These are phyloP conservation scores for Drosophila nigromelanica DNA, from an alignment of 1,140 invertebrate genomes.

Conservation along the genomic window DNA sequence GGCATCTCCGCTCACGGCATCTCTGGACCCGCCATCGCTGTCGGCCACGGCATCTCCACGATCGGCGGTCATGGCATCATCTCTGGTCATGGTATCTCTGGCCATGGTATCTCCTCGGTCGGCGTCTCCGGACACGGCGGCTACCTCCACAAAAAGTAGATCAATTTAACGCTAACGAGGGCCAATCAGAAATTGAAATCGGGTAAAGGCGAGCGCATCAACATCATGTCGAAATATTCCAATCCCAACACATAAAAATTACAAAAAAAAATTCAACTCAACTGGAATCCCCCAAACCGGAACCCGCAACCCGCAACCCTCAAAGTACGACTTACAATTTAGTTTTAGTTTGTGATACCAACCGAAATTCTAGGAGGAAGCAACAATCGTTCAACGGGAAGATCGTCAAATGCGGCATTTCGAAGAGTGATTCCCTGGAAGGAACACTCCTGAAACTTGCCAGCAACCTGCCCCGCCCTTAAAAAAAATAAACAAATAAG, in stretches of 20 bases:
- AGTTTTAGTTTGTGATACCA: constrained; percentile 83
- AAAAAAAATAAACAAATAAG: background rate
- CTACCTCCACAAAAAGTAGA: constrained; percentile 83
- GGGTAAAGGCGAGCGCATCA: constrained; percentile 66
- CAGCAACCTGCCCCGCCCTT: constrained; percentile 25
- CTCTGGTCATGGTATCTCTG: constrained; percentile 47
- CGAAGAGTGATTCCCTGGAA: constrained; percentile 4
- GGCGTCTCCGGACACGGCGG: constrained; percentile 71
- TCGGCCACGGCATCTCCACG: constrained; percentile 32
- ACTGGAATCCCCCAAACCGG: constrained; percentile 9
- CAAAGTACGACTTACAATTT: constrained; percentile 79
- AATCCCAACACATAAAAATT: constrained; percentile 14
- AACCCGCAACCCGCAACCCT: constrained; percentile 42
- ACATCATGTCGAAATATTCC: constrained; percentile 58
- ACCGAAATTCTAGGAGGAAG: constrained; percentile 69
- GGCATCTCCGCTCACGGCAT: constrained; percentile 46
- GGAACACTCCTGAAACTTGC: constrained; percentile 55
- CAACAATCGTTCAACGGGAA: constrained; percentile 32
- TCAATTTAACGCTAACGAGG: constrained; percentile 64
- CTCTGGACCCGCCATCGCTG: constrained; percentile 42
- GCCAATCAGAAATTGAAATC: constrained; percentile 53
- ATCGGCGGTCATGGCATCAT: constrained; percentile 13
- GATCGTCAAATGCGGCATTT: constrained; percentile 33
- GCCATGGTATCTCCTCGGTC: constrained; percentile 58
- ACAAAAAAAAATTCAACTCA: constrained; percentile 13